These are phyloP conservation scores for Halichoerus grypus DNA, from an alignment of 2,113 vertebrate genomes.

Conservation along the genomic window DNA sequence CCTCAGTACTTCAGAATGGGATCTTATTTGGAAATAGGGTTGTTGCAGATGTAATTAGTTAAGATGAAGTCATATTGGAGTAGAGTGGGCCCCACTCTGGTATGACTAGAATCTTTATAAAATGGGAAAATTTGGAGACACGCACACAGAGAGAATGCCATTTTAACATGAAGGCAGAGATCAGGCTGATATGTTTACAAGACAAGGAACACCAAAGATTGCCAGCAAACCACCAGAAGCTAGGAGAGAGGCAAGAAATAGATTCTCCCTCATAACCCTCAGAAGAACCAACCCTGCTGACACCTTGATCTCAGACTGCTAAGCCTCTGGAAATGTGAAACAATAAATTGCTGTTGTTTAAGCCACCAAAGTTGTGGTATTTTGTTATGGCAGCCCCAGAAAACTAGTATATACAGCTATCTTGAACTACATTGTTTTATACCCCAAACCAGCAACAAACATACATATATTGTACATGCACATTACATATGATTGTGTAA, in stretches of 20 bases:
- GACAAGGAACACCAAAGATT: not conserved
- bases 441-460: not conserved
- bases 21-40: not conserved
- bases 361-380: not conserved
- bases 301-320: not conserved
- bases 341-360: not conserved
- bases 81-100: not conserved
- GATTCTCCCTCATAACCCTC: not conserved
- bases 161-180: not conserved
- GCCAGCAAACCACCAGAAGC: not conserved
- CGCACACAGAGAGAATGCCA: not conserved
- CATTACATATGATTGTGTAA: not conserved
- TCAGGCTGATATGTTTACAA: not conserved
- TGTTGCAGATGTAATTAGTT: not conserved
- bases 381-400: not conserved
- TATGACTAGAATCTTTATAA: not conserved
- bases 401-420: not conserved
- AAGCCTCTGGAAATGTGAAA: not conserved
- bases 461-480: not conserved
- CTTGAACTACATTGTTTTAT: not conserved
- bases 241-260: not conserved
- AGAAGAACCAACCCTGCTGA: not conserved
- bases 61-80: not conserved
- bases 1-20: not conserved
- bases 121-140: not conserved